Base-by-base conservation (phyloP, 2,888 invertebrate genomes). In the Laspeyria flexula region DNA sequence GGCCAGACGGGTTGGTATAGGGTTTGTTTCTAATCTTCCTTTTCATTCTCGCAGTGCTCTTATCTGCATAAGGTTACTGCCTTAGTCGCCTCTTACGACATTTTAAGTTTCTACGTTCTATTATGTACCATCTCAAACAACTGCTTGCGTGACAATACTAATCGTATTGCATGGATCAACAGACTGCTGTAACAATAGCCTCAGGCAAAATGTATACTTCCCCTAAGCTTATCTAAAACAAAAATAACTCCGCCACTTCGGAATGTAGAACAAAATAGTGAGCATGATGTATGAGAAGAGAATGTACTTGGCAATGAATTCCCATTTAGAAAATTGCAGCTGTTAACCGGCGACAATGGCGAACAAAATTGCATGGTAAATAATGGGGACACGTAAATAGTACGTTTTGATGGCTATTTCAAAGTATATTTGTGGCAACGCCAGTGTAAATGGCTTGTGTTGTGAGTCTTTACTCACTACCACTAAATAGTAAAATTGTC, bases 221-320 rank as follows among this genome's bases (percentile, higher is more conserved):
- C n/a, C 18, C 3, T n/a, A 15, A 1, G 34, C 18, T 34, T 10
- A 16, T n/a, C n/a, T 15, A 16, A 10, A 15, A 34, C 16, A 15
- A 1, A 15, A 34, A 34, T 34, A 34, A 15, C 3, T 7, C 3
- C n/a, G 34, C 7, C 34, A 31, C 13, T 31, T 13, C 18, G n/a
- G 10, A 10, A 16, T n/a, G 16, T 16, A 34, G 16, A 16, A 16
- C 11, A 30, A 30, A 30, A 7, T 34, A 34, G 15, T 18, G 16
- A n/a, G 34, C 34, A 16, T 34, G 4, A 34, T 18, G 15, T 16
- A 34, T 18, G 34, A 15, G 16, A 10, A 18, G 18, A 31, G 13
- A 31, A 31, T 13, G 27, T 10, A 27, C 39, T 39, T 39, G 39
- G 13, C 39, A 39, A 27, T 25, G 21, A 39, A 39, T 13, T 39